Evolutionary conservation across 2,797 vertebrate genomes (phyloP).

Genomic region (Xiphorhynchus erythropygius): DNA sequence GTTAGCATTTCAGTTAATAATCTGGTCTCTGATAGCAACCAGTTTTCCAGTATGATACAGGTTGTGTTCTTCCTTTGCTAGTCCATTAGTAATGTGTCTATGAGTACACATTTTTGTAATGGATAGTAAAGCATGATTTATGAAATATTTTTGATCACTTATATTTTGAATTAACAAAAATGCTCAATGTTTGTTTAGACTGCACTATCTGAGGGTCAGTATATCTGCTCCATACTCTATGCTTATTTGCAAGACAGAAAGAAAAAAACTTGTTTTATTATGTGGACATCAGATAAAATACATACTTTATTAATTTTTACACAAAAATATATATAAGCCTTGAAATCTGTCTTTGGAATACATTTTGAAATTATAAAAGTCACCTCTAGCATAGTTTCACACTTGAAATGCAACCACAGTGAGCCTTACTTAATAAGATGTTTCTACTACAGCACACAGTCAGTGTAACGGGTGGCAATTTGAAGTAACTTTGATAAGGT

Average conservation of each 20-base stretch:
- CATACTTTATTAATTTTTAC: not conserved
- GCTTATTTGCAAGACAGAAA: not conserved
- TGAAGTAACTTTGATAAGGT: conserved; percentile 61
- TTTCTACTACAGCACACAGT: conserved; percentile 14
- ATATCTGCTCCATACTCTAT: not conserved
- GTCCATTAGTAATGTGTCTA: not conserved
- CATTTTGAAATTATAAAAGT: not conserved
- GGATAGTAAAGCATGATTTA: not conserved
- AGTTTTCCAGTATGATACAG: not conserved
- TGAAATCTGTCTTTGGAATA: not conserved
- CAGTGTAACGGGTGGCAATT: conserved; percentile 38
- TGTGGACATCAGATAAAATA: not conserved
- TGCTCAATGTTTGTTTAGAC: not conserved
- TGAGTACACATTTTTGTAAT: not conserved
- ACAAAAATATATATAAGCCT: not conserved
- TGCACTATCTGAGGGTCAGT: not conserved
- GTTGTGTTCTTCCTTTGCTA: not conserved
- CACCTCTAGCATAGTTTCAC: not conserved
- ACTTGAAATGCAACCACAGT: conserved; percentile 19
- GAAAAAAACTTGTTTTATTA: not conserved
- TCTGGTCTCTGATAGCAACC: not conserved
- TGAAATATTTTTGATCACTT: not conserved
- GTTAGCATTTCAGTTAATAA: not conserved
- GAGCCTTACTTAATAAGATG: not conserved
- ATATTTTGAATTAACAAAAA: not conserved